phyloP scores from a whole-genome alignment of 2,113 vertebrate genomes.

The Fregata magnificens region DNA sequence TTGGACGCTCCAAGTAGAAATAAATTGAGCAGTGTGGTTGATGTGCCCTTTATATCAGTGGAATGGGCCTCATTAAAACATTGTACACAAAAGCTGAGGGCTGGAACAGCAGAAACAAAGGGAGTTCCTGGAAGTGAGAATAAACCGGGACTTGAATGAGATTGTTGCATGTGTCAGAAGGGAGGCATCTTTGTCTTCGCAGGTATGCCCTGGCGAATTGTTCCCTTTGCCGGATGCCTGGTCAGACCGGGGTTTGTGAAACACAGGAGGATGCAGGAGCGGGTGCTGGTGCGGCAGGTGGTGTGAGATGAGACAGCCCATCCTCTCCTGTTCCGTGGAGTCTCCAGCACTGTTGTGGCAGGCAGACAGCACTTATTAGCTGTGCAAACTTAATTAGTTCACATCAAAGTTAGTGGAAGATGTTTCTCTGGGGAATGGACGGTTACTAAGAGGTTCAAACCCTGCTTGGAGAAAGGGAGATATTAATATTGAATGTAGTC shows the following conservation, averaged over 20 bases:
- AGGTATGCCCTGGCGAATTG: neutral
- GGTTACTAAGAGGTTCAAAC: conserved; percentile 24
- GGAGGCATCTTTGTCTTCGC: neutral
- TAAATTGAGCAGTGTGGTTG: neutral
- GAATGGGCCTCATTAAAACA: neutral
- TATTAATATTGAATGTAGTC: conserved; percentile 3
- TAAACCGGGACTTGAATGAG: neutral
- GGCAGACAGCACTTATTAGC: conserved; percentile 64
- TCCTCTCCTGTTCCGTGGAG: neutral
- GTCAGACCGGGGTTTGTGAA: neutral
- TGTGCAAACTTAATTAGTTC: conserved; percentile 72
- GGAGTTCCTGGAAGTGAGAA: neutral
- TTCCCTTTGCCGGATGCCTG: neutral
- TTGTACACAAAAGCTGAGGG: neutral
- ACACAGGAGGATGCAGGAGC: neutral
- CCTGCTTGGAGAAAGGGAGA: neutral
- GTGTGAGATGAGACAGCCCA: neutral
- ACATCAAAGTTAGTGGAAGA: conserved; percentile 59
- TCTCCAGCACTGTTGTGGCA: neutral
- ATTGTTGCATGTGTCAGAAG: neutral
- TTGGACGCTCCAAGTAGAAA: neutral
- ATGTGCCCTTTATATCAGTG: neutral
- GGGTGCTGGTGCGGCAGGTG: neutral
- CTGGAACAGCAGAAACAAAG: neutral
- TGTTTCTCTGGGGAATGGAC: conserved; percentile 39